Conservation (phyloP, 2,797 vertebrate species). For the Saxicola maurus region DNA sequence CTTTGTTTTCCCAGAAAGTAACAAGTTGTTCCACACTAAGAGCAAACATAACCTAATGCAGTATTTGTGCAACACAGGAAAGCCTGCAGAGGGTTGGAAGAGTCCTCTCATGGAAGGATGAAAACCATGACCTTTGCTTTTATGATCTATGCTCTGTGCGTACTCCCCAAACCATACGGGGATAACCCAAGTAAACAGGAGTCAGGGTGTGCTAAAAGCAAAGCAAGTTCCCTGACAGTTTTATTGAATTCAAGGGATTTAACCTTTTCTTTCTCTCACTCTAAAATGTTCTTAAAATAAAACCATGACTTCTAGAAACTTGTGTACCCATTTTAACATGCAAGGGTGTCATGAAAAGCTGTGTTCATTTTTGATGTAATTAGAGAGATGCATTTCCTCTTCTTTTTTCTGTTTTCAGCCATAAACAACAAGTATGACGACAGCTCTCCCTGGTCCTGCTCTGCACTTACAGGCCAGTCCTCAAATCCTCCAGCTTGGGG, state of each 20-base stretch:
- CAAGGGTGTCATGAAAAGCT: neutral
- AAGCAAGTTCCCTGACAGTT: neutral
- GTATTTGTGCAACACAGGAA: neutral
- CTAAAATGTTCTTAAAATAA: neutral
- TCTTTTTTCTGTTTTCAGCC: neutral
- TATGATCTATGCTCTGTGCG: neutral
- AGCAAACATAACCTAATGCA: neutral
- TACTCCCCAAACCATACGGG: neutral
- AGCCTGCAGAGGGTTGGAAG: neutral
- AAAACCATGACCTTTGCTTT: neutral
- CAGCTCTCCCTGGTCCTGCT: neutral
- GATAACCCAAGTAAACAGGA: neutral
- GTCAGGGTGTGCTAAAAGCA: neutral
- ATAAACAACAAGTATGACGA: fast-evolving
- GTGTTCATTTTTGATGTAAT: neutral
- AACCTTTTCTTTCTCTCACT: neutral
- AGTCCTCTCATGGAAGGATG: neutral
- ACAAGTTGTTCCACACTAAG: neutral
- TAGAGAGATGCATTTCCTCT: neutral
- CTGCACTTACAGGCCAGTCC: neutral
- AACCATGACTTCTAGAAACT: neutral
- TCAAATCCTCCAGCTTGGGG: neutral
- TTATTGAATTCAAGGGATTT: neutral
- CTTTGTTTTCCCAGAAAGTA: neutral
- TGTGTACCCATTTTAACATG: neutral